phyloP scores from a whole-genome alignment of 2,888 invertebrate species.

The Platycnemis pennipes region DNA sequence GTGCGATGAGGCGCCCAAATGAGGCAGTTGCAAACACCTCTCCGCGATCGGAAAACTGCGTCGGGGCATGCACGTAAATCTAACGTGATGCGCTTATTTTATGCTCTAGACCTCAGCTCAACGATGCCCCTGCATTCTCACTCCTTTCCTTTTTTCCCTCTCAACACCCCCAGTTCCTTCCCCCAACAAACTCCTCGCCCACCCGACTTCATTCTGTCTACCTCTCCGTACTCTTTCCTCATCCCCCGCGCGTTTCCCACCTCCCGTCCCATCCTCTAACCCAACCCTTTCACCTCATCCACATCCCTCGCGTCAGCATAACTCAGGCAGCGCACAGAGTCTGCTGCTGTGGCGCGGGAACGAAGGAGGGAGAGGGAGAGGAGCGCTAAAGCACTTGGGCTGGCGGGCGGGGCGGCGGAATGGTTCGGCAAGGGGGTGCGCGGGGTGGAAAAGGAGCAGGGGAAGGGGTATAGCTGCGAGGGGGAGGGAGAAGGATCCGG shows the following conservation, averaged over 20 bases:
- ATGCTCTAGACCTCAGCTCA: not conserved
- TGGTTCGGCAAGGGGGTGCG: not conserved
- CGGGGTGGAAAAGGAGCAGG: not conserved
- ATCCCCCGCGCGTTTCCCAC: not conserved
- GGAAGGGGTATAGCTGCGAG: not conserved
- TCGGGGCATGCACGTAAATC: not conserved
- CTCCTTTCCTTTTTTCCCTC: not conserved
- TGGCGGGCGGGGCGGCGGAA: too few species aligned
- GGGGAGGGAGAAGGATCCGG: constrained; percentile 13
- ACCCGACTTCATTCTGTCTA: not conserved
- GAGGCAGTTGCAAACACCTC: not conserved
- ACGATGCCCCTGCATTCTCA: not conserved
- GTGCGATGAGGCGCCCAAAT: not conserved
- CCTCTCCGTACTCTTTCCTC: not conserved
- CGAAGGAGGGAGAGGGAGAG: not conserved
- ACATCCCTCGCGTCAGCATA: constrained; percentile 21
- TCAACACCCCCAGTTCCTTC: too few species aligned
- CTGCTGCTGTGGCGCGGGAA: not conserved
- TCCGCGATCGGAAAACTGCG: not conserved
- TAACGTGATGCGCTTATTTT: too few species aligned
- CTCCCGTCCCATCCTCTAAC: not conserved
- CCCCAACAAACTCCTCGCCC: not conserved
- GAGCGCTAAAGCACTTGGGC: not conserved
- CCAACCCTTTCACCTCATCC: constrained; percentile 1
- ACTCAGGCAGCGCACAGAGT: not conserved